phyloP scores from a whole-genome alignment of 2,888 invertebrate species.

The Athalia rosae region DNA sequence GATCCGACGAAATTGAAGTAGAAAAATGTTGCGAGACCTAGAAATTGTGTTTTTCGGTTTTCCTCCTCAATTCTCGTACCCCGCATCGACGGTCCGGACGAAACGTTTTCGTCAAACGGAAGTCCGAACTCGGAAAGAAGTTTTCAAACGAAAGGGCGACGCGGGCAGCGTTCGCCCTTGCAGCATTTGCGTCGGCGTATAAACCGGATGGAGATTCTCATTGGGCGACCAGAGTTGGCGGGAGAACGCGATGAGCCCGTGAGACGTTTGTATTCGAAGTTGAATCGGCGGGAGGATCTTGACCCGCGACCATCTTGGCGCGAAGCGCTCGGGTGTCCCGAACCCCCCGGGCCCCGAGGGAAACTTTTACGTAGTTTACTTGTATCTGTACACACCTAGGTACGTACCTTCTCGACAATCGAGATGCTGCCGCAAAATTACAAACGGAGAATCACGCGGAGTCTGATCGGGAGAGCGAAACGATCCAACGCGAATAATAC shows the following conservation, averaged over 20 bases:
- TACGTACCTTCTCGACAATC: too few relatives aligned
- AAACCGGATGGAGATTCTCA: constrained; percentile 8
- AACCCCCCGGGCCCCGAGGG: constrained; percentile 72
- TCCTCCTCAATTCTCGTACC: too few relatives aligned
- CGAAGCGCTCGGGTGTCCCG: constrained; percentile 49
- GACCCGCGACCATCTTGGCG: constrained; percentile 70
- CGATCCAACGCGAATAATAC: too few relatives aligned
- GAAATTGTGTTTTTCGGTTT: too few relatives aligned
- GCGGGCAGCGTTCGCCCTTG: background rate
- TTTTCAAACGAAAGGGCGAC: background rate
- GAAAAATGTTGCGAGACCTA: too few relatives aligned
- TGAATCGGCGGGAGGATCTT: constrained; percentile 73
- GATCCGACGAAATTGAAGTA: too few relatives aligned
- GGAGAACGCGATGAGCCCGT: constrained; percentile 9
- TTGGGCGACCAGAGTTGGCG: constrained; percentile 37
- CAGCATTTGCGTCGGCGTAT: background rate
- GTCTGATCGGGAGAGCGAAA: too few relatives aligned
- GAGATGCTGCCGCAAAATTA: too few relatives aligned
- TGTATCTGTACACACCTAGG: too few relatives aligned
- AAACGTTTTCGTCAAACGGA: too few relatives aligned
- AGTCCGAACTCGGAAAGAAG: background rate
- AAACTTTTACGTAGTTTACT: constrained; percentile 46
- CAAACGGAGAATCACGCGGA: too few relatives aligned
- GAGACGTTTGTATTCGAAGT: constrained; percentile 21
- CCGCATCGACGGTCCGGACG: too few relatives aligned